phyloP scores from a whole-genome alignment of 1,140 invertebrate species.

The Stegodyphus mimosarum region DNA sequence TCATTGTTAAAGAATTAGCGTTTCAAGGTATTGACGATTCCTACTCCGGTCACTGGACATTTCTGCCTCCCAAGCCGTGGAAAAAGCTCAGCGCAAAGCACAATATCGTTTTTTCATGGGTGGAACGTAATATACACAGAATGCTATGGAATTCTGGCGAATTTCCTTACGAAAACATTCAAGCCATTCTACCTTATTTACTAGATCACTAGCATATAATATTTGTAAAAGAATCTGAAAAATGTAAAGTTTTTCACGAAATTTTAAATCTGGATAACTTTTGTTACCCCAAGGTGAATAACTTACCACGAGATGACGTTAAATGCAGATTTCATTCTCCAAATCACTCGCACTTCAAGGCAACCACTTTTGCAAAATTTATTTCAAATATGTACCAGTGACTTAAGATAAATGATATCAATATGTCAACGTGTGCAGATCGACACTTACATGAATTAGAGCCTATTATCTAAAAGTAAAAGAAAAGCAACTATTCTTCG shows the following conservation, averaged over 20 bases:
- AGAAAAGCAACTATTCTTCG: not conserved
- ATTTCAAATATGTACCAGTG: no score
- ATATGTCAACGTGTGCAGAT: not conserved
- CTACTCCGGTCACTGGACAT: no score
- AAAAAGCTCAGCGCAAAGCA: not conserved
- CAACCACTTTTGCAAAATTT: not conserved
- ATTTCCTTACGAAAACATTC: no score
- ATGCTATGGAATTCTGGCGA: no score
- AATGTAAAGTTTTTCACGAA: not conserved
- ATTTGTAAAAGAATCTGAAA: not conserved
- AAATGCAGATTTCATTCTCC: no score
- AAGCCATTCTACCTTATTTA: not conserved
- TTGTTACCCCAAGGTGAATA: no score
- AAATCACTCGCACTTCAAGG: not conserved
- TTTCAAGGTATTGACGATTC: not conserved
- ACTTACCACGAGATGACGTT: not conserved
- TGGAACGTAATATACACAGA: no score
- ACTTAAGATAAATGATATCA: no score
- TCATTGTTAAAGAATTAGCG: no score
- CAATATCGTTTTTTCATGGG: no score
- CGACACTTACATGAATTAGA: not conserved
- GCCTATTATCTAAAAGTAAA: slow-evolving; percentile 1
- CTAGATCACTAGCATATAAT: not conserved
- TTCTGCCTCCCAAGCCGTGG: no score
- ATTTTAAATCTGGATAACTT: not conserved